Evolutionary conservation across 2,113 vertebrate genomes (phyloP), one percentile per base, ranked within the genome.

Genomic region (Urocolius indicus): DNA sequence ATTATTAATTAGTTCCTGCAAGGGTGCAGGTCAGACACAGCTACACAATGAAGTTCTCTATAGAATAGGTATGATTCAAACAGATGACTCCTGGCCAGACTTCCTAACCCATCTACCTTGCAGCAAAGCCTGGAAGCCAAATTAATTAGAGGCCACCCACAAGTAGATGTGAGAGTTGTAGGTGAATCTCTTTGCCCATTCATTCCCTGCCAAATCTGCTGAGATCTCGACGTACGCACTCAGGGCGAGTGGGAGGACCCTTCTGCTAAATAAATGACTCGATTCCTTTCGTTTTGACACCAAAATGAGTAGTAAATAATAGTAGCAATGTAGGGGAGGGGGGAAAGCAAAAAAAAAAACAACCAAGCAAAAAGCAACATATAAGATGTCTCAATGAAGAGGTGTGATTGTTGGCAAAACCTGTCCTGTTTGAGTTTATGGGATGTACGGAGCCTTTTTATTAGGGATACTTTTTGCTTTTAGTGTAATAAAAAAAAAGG

Each of bases 141-240:
- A 91, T 93, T 83, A 91, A 87, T 94, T 85, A 87, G 55, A 91
- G 94, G 95, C 96, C 96, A 96, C 96, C 95, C 96, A 96, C 90
- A 89, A 78, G 87, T 2, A 77, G 84, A 75, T 38, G 66, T 6
- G 78, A 82, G 91, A 79, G 26, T 36, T 62, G 85, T 71, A 67
- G 91, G 89, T 84, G 94, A 78, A 89, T 89, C 94, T 76, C 77
- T 80, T 83, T 38, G 18, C 94, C 77, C 84, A 34, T 84, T 92
- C 69, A 49, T 89, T 92, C 84, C 62, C 65, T 6, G 9, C 71
- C 75, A 43, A 73, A 32, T 95, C 96, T 94, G 77, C 82, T 7
- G 57, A 86, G 75, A 76, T 48, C 84, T 75, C 16, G 11, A 11
- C 6, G 10, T 30, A 24, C 26, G 11, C 4, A 7, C 80, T n/a